Base-by-base conservation (phyloP, 2,113 vertebrate species). In the Seriola quinqueradiata region DNA sequence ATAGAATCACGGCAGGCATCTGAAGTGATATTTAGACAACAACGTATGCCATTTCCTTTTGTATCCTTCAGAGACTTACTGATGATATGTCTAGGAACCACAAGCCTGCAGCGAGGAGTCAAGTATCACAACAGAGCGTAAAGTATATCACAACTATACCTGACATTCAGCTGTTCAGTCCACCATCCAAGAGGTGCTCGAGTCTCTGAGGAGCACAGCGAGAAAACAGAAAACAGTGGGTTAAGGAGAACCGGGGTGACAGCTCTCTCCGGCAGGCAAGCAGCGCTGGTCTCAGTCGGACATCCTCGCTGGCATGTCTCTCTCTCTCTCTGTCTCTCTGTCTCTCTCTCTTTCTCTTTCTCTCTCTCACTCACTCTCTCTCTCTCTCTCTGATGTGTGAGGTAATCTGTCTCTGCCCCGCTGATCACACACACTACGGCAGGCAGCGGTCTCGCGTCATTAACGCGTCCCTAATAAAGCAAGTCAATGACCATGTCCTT, bases 151-250 rank as follows among this genome's bases (percentile, higher is more conserved):
- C 58, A 75, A 82, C 89, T 70, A 9, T 95, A 96, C 95, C 95
- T 96, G 92, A 82, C 75, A 83, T 90, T 82, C 87, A 80, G 91
- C 77, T 86, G 90, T 78, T 74, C 90, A 67, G 84, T 79, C 90
- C 89, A 85, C 84, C 93, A 88, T 95, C 91, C 83, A 79, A 91
- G 79, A 79, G 86, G 46, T 57, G 77, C 63, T 14, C 1, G 2
- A 75, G 54, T 64, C 57, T 89, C 83, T 57, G 64, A 73, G 67
- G 58, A 79, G 50, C 58, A 63, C 44, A 75, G 25, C n/a, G 10
- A 44, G 23, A 58, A 77, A 73, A 48, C 48, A 85, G 16, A 83
- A 69, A 85, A 82, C 3, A 38, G 67, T 8, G 34, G 66, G 67
- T 73, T 73, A 67, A 89, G 67, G 84, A 85, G 42, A 85, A 81